phyloP scores from a whole-genome alignment of 2,113 vertebrate genomes.

The Ageneiosus marmoratus region DNA sequence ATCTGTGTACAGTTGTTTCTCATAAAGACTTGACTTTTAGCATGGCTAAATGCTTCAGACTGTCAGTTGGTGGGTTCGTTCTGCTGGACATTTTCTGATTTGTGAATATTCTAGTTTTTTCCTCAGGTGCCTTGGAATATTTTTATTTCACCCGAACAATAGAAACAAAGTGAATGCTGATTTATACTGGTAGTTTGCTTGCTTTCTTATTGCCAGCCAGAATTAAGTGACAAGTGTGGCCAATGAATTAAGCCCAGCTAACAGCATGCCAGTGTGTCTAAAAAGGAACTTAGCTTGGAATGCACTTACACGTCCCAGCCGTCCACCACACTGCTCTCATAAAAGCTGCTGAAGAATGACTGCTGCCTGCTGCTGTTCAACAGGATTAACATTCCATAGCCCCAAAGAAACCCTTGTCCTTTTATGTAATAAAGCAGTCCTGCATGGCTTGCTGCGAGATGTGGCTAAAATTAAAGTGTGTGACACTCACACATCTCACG shows the following conservation, averaged over 20 bases:
- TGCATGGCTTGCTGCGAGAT: slow-evolving; percentile 20
- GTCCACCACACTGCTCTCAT: slow-evolving; percentile 12
- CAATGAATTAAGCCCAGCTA: slow-evolving; percentile 20
- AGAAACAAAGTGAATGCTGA: slow-evolving; percentile 4
- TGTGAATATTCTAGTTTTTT: neutral
- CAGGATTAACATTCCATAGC: slow-evolving; percentile 28
- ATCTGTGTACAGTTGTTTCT: neutral
- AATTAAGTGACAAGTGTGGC: slow-evolving; percentile 35
- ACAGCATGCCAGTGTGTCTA: slow-evolving; percentile 26
- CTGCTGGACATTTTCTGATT: neutral
- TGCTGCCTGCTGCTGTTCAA: slow-evolving; percentile 33
- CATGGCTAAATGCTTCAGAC: neutral
- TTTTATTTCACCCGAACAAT: neutral
- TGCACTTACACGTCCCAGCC: slow-evolving; percentile 12
- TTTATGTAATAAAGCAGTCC: slow-evolving; percentile 26
- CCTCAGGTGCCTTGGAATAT: neutral
- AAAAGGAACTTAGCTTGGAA: slow-evolving; percentile 17
- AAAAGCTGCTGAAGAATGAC: slow-evolving; percentile 33
- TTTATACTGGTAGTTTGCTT: slow-evolving; percentile 28
- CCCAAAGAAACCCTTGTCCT: slow-evolving; percentile 27
- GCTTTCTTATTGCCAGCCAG: slow-evolving; percentile 31
- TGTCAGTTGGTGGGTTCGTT: neutral
- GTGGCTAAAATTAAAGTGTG: slow-evolving; percentile 16
- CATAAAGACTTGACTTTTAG: neutral
- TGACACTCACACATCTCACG: neutral